phyloP scores from a whole-genome alignment of 2,888 invertebrate genomes.

The Steinernema carpocapsae region DNA sequence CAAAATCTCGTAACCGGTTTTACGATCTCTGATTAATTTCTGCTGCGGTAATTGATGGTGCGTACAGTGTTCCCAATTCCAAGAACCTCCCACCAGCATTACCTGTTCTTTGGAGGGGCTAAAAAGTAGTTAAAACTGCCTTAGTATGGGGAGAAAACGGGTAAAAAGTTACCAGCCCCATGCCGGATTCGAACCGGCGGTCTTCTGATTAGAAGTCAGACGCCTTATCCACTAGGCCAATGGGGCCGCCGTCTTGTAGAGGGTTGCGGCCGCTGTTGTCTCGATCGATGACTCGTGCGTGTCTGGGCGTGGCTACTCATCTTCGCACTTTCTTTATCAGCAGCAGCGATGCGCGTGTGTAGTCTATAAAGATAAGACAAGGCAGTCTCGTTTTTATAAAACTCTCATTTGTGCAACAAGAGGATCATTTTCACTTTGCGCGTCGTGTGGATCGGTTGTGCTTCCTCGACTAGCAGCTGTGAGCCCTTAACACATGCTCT shows the following conservation, averaged over 20 bases:
- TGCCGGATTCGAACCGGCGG: constrained; percentile 45
- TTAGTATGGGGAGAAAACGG: no score
- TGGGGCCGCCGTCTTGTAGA: not conserved
- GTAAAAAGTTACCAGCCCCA: not conserved
- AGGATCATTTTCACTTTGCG: not conserved
- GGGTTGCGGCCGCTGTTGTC: not conserved
- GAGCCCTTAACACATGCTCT: no score
- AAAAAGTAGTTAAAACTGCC: no score
- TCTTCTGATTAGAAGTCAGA: constrained; percentile 53
- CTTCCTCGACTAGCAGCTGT: no score
- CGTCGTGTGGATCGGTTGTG: no score
- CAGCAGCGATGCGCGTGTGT: not conserved
- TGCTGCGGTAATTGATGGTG: no score
- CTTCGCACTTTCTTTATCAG: not conserved
- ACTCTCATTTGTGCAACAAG: not conserved
- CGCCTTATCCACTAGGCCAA: constrained; percentile 52
- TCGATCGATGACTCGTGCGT: not conserved
- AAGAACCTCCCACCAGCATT: no score
- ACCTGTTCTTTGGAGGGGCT: no score
- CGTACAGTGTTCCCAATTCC: no score
- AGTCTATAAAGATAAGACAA: constrained; percentile 19
- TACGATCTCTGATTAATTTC: no score
- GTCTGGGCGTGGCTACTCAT: not conserved
- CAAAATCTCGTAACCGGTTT: no score
- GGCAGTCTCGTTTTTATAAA: not conserved